Evolutionary conservation across 2,888 invertebrate species (phyloP), one percentile per base, ranked within the genome.

Genomic region (Xestia ashworthii): DNA sequence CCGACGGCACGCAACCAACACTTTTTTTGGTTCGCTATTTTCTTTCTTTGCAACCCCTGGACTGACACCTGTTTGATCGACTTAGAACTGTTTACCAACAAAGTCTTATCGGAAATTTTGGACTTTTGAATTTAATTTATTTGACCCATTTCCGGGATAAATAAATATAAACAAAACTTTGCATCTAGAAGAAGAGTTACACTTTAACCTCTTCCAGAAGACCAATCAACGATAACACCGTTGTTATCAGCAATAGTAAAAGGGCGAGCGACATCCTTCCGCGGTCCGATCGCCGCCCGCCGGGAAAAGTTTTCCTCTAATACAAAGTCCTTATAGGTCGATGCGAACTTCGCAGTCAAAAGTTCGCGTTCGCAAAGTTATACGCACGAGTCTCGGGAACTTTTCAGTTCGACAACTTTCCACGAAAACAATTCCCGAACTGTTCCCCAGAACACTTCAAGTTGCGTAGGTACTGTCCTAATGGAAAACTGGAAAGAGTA

Each of bases 291-390:
- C 86, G 82, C 80, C 81, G 70, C 78, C 85, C 92, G 91, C 89
- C 90, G 92, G 92, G 86, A 92, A 93, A 95, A 94, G 91, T 95
- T 95, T 91, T 89, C 82, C 73, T 81, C 88, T 87, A n/a, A 89
- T 87, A 88, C 87, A 88, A 92, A 93, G 92, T 94, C 93, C 93
- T 93, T 91, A 78, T 90, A 93, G 93, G 93, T 92, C 91, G 93
- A 89, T 89, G 90, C 91, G 90, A 95, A 95, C 93, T 96, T 95
- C 90, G 89, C 92, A 94, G 95, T 93, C 94, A 93, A 95, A 95
- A 96, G 93, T 96, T 95, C 89, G 87, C 88, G 89, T 91, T 90
- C 89, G 88, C 89, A 84, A 95, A 95, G 93, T 95, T 95, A 87
- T 93, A 93, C 95, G 94, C 94, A 94, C 93, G 92, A 92, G 90